A percentile compares a stretch with the other conserved stretches of the same genome.
Conservation (phyloP, 1,140 invertebrate genomes). For the Penaeus chinensis region DNA sequence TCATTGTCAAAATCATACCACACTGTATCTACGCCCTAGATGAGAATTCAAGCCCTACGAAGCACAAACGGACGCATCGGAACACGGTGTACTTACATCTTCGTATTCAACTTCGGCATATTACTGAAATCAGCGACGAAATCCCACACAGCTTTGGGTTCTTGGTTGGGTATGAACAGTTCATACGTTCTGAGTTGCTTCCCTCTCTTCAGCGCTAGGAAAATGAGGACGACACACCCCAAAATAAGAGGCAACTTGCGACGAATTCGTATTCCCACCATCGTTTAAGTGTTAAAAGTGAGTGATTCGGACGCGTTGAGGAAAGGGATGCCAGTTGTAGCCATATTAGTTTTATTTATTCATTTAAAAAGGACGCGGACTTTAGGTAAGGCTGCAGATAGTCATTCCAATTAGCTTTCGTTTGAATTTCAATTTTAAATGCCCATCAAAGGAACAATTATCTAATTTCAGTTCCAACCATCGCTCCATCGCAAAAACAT, state of each 20-base stretch:
- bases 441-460: too few species aligned
- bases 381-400: too few species aligned
- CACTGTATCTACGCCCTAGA: too few species aligned
- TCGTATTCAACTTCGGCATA: slow-evolving; percentile 53
- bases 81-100: slow-evolving; percentile 53
- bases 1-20: too few species aligned
- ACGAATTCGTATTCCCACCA: neutral
- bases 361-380: too few species aligned
- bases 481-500: too few species aligned
- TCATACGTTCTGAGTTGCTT: slow-evolving; percentile 48
- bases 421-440: too few species aligned
- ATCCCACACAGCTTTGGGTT: slow-evolving; percentile 59
- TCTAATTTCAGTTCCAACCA: too few species aligned
- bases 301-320: slow-evolving; percentile 10
- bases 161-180: slow-evolving; percentile 52
- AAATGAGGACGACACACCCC: slow-evolving; percentile 7
- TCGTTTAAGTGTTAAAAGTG: neutral
- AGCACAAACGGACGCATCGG: neutral
- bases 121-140: slow-evolving; percentile 59
- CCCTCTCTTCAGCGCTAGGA: slow-evolving; percentile 50
- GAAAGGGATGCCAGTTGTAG: neutral
- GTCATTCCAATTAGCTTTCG: too few species aligned
- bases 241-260: slow-evolving; percentile 13
- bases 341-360: too few species aligned
- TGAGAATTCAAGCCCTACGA: too few species aligned